A percentile compares a stretch with the other conserved stretches of the same genome.
Conservation (phyloP, 2,797 vertebrate genomes). For the Cuniculus paca region DNA sequence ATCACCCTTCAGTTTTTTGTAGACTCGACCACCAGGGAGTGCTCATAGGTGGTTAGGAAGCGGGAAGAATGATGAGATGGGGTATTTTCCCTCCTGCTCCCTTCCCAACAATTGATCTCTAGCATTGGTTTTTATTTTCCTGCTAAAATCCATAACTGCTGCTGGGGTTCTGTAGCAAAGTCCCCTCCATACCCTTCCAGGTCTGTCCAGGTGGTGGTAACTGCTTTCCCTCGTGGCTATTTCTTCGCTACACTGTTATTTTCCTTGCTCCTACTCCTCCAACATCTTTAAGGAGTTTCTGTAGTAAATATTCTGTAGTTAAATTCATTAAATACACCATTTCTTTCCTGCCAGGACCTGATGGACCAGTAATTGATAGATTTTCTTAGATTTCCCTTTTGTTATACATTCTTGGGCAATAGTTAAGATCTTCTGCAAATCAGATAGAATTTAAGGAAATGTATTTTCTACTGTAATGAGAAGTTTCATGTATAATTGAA, state of each 20-base stretch:
- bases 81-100: neutral
- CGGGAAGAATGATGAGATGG: neutral
- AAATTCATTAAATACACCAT: neutral
- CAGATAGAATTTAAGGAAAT: neutral
- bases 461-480: neutral
- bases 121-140: neutral
- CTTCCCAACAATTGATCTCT: neutral
- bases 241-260: neutral
- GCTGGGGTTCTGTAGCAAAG: neutral
- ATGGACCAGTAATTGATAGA: neutral
- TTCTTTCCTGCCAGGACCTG: neutral
- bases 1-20: neutral
- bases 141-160: neutral
- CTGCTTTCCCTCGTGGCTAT: neutral
- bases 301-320: neutral
- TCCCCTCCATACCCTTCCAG: rapidly evolving
- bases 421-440: neutral
- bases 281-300: neutral
- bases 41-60: neutral
- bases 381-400: neutral
- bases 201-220: neutral
- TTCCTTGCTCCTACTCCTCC: neutral
- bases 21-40: too few relatives aligned
- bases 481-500: neutral
- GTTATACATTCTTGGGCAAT: neutral